Base-by-base conservation (phyloP, 1,140 invertebrate species). In the Tetraneura akinire region DNA sequence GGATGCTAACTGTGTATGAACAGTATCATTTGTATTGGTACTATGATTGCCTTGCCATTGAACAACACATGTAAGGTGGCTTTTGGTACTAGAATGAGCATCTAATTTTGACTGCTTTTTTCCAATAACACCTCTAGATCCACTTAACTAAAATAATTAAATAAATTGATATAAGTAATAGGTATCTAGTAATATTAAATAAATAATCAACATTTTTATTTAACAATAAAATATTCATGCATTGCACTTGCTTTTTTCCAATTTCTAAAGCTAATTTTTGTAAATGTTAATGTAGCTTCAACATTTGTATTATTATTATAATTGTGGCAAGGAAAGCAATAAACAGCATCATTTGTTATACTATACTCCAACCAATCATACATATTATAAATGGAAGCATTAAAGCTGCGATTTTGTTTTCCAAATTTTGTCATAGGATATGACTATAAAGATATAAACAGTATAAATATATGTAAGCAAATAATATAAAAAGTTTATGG, bases 101-200 rank as follows among this genome's bases (percentile, higher is more conserved):
- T 66, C 37, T 8, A 66, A 42, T 45, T 66, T 37, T 66, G 4
- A 66, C n/a, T n/a, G 37, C 42, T 66, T 66, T n/a, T 3, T 66
- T 37, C 42, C 21, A 37, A 42, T 66, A 0, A 16, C 32, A 42
- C 32, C 62, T 42, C 21, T 42, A 42, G 32, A 5, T 66, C 62
- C 32, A 66, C 62, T 60, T 16, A 66, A 66, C 62, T 66, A 42
- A n/a, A 60, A 66, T n/a, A n/a, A 32, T 10, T 66, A 37, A 66
- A 29, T 26, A 62, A 14, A 62, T 26, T 53, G 3, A 53, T 53
- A 53, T 16, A 5, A 53, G 13, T n/a, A 53, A 53, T 16, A 3
- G 13, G 3, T 3, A 53, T 53, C 8, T 37, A 8, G 8, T 4
- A 37, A 37, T 37, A 4, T 4, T 37, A 37, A 37, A 37, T 37